Base-by-base conservation (phyloP, 2,888 invertebrate species). In the Himalopsyche tibetana region DNA sequence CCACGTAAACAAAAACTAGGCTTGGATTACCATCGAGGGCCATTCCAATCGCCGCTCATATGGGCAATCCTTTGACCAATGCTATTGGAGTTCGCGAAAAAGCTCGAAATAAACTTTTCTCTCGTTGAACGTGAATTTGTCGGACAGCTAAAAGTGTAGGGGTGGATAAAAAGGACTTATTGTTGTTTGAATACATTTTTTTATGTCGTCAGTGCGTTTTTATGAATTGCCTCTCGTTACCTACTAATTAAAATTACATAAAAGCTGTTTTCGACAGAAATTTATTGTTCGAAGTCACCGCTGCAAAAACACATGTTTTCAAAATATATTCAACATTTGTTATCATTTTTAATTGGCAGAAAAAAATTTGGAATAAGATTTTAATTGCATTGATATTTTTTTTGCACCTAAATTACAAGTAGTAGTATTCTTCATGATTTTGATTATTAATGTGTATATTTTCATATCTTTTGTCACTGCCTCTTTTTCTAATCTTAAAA, bases 51-150 rank as follows among this genome's bases (percentile, higher is more conserved):
- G 40, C 19, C 82, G 28, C 19, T n/a, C n/a, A 4, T 56, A 36
- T 19, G 9, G 42, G 19, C 45, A 85, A 82, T 55, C 82, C 80
- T 81, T 82, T 79, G 79, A 19, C 55, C 80, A 38, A 36, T 15
- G 55, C 85, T 56, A 82, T 85, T 82, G 82, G 85, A 85, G 79
- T 83, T 79, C 80, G 80, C 80, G 55, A 28, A 9, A 45, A 45
- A 79, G 42, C 79, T 69, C 5, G 74, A 82, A 82, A 51, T 85
- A 79, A 45, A 36, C 56, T 28, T 69, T 80, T 55, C 81, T 82
- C 42, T 79, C 40, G 69, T 82, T 85, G 85, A 85, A 82, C 85
- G 42, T 80, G 85, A 85, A 85, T 85, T 74, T 17, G 28, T 3
- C 4, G 19, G 9, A 3, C 5, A 19, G 9, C 45, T 11, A 15